These are phyloP conservation scores for Nibea albiflora DNA, from an alignment of 2,113 vertebrate species.

Conservation along the genomic window DNA sequence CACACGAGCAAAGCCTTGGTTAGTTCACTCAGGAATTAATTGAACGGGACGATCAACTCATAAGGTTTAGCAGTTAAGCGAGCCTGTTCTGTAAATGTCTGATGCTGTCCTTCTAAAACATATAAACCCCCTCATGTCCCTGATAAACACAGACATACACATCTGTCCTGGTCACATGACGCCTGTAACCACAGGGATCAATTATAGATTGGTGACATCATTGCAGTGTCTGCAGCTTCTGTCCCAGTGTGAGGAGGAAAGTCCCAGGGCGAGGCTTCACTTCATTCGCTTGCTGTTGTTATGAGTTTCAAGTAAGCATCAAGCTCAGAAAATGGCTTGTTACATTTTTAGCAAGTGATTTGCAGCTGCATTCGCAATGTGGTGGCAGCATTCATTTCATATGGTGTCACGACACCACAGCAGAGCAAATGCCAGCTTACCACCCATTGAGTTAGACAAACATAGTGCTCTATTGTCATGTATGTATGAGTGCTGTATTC, in stretches of 20 bases:
- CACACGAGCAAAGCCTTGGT: slow-evolving; percentile 11
- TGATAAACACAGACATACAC: slow-evolving; percentile 30
- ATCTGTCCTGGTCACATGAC: slow-evolving; percentile 57
- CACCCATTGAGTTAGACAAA: slow-evolving; percentile 1
- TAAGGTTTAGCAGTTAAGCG: slow-evolving; percentile 49
- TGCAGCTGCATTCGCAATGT: slow-evolving; percentile 9
- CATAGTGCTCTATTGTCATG: not conserved
- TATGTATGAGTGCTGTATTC: not conserved
- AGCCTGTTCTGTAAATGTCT: slow-evolving; percentile 32
- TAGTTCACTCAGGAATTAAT: slow-evolving; percentile 1
- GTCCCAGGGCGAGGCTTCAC: slow-evolving; percentile 37
- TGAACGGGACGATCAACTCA: slow-evolving; percentile 36
- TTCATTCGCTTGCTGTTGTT: slow-evolving; percentile 18
- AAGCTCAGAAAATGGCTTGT: not conserved
- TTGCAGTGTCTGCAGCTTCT: slow-evolving; percentile 42
- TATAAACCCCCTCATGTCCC: slow-evolving; percentile 10
- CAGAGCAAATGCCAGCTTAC: slow-evolving; percentile 2
- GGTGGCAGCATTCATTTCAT: slow-evolving; percentile 19
- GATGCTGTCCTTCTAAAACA: slow-evolving; percentile 36
- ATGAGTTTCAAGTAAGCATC: not conserved
- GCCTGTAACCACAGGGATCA: slow-evolving; percentile 59
- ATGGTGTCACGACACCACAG: slow-evolving; percentile 20
- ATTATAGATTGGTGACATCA: slow-evolving; percentile 72
- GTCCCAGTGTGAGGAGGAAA: slow-evolving; percentile 31
- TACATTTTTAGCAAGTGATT: slow-evolving; percentile 30